Conservation (phyloP, 2,888 invertebrate genomes). For the Agrotis puta region DNA sequence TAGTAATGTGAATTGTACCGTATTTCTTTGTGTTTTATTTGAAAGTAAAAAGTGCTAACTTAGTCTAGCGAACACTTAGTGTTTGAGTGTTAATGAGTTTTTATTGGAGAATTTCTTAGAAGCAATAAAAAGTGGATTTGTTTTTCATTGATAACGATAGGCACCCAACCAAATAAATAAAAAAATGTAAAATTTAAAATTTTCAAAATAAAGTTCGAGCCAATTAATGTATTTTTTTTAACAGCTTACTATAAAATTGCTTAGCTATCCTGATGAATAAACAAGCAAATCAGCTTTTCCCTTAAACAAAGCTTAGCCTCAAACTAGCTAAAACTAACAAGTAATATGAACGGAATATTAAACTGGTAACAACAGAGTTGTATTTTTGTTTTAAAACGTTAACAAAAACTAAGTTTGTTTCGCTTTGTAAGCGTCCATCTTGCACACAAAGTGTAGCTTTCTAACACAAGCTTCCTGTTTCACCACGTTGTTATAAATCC, state of each 20-base stretch:
- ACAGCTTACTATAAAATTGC: constrained; percentile 2
- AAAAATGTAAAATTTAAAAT: too few species aligned
- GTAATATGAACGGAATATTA: constrained; percentile 31
- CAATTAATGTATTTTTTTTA: too few species aligned
- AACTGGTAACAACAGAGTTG: constrained; percentile 47
- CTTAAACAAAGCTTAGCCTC: background rate
- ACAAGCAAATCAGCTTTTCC: background rate
- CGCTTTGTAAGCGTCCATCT: constrained; percentile 56
- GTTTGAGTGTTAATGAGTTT: too few species aligned
- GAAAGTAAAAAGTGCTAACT: background rate
- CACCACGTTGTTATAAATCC: constrained; percentile 36
- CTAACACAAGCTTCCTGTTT: constrained; percentile 35
- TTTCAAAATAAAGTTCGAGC: background rate
- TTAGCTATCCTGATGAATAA: constrained; percentile 3
- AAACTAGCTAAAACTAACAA: constrained; percentile 15
- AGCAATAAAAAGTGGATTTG: too few species aligned
- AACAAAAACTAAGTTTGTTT: constrained; percentile 56
- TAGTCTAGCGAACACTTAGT: too few species aligned
- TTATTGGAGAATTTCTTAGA: too few species aligned
- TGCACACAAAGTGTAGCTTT: constrained; percentile 42
- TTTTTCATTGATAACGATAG: too few species aligned
- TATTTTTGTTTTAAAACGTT: constrained; percentile 32
- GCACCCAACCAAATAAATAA: too few species aligned
- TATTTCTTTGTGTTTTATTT: background rate
- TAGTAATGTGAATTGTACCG: background rate